Evolutionary conservation across 2,888 invertebrate species (phyloP).

Genomic region (Aphrophora alni): DNA sequence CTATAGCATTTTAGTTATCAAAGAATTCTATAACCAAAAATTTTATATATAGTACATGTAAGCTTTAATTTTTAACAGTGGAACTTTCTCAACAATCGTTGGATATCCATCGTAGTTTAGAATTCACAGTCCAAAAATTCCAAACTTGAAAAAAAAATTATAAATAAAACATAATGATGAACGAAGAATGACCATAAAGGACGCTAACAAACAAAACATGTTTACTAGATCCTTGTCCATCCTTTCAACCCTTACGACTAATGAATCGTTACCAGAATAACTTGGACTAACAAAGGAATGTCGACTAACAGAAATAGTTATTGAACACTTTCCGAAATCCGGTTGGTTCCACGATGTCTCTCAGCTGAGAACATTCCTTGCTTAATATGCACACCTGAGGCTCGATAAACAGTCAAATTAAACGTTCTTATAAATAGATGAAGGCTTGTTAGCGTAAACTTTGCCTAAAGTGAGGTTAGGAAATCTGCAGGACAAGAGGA

Average conservation of each 20-base stretch:
- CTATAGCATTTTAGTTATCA: too few relatives aligned
- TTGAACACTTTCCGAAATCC: neutral
- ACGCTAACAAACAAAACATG: neutral
- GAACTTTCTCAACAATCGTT: too few relatives aligned
- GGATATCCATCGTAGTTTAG: too few relatives aligned
- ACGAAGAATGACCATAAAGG: neutral
- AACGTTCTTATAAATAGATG: neutral
- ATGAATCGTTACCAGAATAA: neutral
- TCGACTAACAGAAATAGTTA: neutral
- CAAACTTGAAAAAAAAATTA: neutral
- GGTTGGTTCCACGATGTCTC: slow-evolving; percentile 6
- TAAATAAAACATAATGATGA: neutral
- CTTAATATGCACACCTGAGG: slow-evolving; percentile 1
- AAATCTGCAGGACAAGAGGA: too few relatives aligned
- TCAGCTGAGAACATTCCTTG: neutral
- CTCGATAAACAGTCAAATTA: neutral
- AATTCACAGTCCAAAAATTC: too few relatives aligned
- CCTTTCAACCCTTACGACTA: neutral
- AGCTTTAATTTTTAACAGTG: too few relatives aligned
- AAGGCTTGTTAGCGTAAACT: neutral
- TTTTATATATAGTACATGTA: too few relatives aligned
- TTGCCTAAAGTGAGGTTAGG: neutral
- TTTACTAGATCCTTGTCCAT: neutral
- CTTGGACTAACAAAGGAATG: neutral
- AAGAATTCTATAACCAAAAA: too few relatives aligned